phyloP scores from a whole-genome alignment of 1,140 invertebrate species.

The Aphelenchoides fujianensis region DNA sequence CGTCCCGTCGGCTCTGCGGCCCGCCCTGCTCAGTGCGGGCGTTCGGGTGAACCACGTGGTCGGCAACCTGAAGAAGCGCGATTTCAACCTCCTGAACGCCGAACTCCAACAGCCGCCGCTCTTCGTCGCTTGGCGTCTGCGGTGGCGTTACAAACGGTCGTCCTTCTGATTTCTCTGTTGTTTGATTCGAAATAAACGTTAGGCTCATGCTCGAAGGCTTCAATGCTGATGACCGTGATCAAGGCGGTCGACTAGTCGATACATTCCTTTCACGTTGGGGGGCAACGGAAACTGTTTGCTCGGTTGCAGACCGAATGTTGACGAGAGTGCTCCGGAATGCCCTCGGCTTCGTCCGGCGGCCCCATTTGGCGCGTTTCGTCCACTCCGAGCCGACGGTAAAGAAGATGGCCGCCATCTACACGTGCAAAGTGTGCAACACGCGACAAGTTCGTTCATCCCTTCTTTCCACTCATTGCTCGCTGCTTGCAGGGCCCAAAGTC shows the following conservation, averaged over 20 bases:
- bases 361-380: constrained; percentile 15
- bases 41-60: constrained; percentile 44
- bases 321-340: background rate
- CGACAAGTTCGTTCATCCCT: constrained; percentile 43
- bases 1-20: constrained; percentile 2
- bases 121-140: constrained; percentile 40
- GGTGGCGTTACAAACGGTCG: constrained; percentile 35
- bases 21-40: constrained; percentile 32
- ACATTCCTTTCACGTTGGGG: no score
- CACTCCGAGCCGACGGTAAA: constrained; percentile 17
- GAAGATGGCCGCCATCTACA: constrained; percentile 49
- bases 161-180: constrained; percentile 1
- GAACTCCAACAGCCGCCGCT: constrained; percentile 28
- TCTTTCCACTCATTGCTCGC: constrained; percentile 15
- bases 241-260: no score
- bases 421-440: constrained; percentile 59
- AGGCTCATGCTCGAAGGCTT: no score
- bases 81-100: constrained; percentile 43
- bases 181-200: no score
- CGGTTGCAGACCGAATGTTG: no score
- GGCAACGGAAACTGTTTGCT: background rate
- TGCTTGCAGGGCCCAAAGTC: constrained; percentile 62
- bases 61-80: constrained; percentile 9
- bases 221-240: no score
- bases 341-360: constrained; percentile 12